These are phyloP conservation scores for Torymus auratus DNA, from an alignment of 2,888 invertebrate species.

Conservation along the genomic window DNA sequence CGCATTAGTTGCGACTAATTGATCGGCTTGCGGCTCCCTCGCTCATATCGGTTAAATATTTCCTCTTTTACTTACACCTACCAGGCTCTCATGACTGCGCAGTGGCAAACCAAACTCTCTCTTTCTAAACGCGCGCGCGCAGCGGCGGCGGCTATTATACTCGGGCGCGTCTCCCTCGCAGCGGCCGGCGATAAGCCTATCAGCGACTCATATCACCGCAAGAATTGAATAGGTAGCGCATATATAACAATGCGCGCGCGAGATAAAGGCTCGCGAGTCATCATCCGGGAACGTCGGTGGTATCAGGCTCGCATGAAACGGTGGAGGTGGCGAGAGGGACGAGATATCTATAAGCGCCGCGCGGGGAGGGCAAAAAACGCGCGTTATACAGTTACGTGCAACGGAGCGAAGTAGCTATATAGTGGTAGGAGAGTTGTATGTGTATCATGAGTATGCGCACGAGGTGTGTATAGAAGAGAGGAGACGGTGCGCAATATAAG, in stretches of 20 bases:
- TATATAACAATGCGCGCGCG: slow-evolving; percentile 6
- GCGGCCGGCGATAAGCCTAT: slow-evolving; percentile 23
- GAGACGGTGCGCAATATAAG: slow-evolving; percentile 33
- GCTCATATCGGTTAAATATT: slow-evolving; percentile 39
- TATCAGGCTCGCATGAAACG: slow-evolving; percentile 39
- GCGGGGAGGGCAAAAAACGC: slow-evolving; percentile 15
- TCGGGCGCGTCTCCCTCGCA: background rate
- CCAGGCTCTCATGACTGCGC: slow-evolving; percentile 26
- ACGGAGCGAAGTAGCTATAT: background rate
- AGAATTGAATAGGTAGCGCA: slow-evolving; percentile 21
- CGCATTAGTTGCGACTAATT: background rate
- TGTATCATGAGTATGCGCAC: background rate
- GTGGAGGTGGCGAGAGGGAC: background rate
- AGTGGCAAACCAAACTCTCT: no score
- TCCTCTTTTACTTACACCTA: slow-evolving; percentile 49
- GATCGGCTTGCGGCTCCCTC: background rate
- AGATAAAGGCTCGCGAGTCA: slow-evolving; percentile 39
- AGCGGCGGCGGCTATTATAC: no score
- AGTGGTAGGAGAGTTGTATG: background rate
- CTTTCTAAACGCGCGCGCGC: no score
- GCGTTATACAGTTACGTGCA: slow-evolving; percentile 9
- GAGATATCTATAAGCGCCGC: slow-evolving; percentile 5
- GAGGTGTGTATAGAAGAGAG: background rate
- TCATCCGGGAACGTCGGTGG: slow-evolving; percentile 45
- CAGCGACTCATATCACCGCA: slow-evolving; percentile 39